These are phyloP conservation scores for Pasiphila rectangulata DNA, from an alignment of 2,888 invertebrate genomes.

Conservation along the genomic window DNA sequence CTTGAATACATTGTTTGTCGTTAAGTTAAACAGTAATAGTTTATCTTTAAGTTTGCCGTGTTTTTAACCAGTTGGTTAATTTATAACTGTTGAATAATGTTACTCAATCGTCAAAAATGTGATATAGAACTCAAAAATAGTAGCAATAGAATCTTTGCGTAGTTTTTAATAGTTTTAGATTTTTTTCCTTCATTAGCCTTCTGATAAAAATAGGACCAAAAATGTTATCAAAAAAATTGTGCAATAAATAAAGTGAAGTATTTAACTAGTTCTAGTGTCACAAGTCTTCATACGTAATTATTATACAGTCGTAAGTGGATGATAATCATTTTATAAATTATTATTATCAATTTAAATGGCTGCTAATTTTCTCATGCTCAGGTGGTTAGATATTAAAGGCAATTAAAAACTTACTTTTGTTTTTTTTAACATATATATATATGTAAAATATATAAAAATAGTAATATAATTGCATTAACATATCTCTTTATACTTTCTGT, in stretches of 20 bases:
- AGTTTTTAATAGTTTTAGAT: slow-evolving; percentile 40
- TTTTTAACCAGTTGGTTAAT: slow-evolving; percentile 11
- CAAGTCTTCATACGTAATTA: slow-evolving; percentile 56
- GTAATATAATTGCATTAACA: neutral
- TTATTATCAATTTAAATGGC: slow-evolving; percentile 43
- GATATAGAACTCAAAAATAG: slow-evolving; percentile 48
- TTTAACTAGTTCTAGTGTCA: slow-evolving; percentile 42
- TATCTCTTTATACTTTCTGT: too few species aligned
- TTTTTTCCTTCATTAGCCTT: slow-evolving; percentile 31
- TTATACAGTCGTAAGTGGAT: slow-evolving; percentile 46
- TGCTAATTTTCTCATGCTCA: slow-evolving; percentile 38
- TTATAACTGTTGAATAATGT: slow-evolving; percentile 25
- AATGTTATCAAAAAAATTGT: slow-evolving; percentile 33
- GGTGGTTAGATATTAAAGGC: slow-evolving; percentile 36
- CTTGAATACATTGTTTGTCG: slow-evolving; percentile 27
- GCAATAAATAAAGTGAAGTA: slow-evolving; percentile 37
- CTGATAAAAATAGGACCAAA: slow-evolving; percentile 51
- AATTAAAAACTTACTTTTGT: too few species aligned
- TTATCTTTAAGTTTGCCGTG: slow-evolving; percentile 20
- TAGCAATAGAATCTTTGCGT: slow-evolving; percentile 39
- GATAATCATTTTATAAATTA: slow-evolving; percentile 48
- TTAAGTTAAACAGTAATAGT: slow-evolving; percentile 13
- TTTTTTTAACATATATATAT: too few species aligned
- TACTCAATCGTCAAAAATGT: slow-evolving; percentile 53
- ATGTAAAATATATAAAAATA: neutral